A percentile compares a stretch with the other conserved stretches of the same genome.
Conservation (phyloP, 53 echinoderm and acorn worm genomes). For the Crossaster papposus region DNA sequence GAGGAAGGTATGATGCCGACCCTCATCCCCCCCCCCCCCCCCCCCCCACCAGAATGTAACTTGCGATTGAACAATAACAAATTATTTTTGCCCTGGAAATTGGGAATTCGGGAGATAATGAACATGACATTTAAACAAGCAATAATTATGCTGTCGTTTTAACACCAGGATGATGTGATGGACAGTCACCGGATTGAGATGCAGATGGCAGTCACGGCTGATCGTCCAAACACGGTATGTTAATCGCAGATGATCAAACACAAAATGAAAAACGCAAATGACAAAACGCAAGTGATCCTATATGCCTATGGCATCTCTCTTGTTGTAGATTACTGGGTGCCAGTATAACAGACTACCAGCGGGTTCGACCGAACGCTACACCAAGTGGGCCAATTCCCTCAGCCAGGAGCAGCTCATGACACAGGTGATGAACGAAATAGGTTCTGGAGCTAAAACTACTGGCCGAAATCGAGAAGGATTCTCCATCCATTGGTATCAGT, state of each 20-base stretch:
- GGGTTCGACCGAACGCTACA: slow-evolving; percentile 88
- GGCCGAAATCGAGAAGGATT: too few relatives aligned
- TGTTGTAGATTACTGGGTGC: slow-evolving; percentile 85
- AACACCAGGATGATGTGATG: slow-evolving; percentile 88
- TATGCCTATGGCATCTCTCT: background rate
- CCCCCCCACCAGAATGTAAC: too few relatives aligned
- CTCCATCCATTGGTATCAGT: too few relatives aligned
- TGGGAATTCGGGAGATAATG: too few relatives aligned
- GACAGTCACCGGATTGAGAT: slow-evolving; percentile 71
- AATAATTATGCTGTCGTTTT: background rate
- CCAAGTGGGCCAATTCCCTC: slow-evolving; percentile 88
- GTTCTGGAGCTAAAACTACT: too few relatives aligned
- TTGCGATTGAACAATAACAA: too few relatives aligned
- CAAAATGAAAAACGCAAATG: too few relatives aligned
- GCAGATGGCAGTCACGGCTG: slow-evolving; percentile 74
- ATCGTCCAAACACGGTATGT: slow-evolving; percentile 84
- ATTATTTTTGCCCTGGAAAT: too few relatives aligned
- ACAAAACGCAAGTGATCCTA: background rate
- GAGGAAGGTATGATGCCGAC: too few relatives aligned
- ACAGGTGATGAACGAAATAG: slow-evolving; percentile 63
- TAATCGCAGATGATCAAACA: background rate
- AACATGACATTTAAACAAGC: background rate
- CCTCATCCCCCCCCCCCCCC: too few relatives aligned
- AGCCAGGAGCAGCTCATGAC: slow-evolving; percentile 77
- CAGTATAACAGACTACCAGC: slow-evolving; percentile 76